These are phyloP conservation scores for Peromyscus nudipes DNA, from an alignment of 2,797 vertebrate species.

Conservation along the genomic window DNA sequence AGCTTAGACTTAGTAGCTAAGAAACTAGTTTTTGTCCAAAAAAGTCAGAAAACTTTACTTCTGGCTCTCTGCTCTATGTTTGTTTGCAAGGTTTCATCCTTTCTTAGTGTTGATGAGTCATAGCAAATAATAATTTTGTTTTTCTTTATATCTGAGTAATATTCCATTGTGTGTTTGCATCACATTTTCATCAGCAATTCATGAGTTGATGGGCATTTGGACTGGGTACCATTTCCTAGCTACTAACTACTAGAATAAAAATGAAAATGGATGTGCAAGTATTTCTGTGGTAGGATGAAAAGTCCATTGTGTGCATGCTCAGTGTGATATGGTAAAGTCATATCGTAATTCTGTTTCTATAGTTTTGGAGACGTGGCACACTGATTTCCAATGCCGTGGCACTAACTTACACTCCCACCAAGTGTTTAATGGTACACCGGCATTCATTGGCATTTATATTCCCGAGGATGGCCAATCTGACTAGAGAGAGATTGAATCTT, in stretches of 20 bases:
- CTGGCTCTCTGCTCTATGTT: background rate
- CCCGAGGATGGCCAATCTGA: background rate
- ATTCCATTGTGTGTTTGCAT: background rate
- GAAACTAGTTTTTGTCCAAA: background rate
- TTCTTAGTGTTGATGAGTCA: background rate
- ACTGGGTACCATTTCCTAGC: background rate
- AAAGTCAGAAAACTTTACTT: background rate
- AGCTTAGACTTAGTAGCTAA: background rate
- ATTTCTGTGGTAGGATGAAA: no score
- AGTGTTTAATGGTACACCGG: background rate
- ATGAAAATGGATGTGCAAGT: background rate
- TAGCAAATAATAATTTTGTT: background rate
- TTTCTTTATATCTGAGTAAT: background rate
- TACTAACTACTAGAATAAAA: background rate
- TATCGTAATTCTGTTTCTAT: background rate
- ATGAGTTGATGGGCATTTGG: background rate
- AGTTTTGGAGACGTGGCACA: no score
- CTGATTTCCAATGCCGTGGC: background rate
- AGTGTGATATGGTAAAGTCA: background rate
- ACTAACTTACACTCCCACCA: background rate
- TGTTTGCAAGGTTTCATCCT: background rate
- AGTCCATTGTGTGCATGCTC: background rate
- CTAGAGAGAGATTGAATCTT: background rate
- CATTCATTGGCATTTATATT: background rate
- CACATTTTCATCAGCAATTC: background rate